A percentile compares a stretch with the other conserved stretches of the same genome.
Conservation (phyloP, 2,797 vertebrate genomes). For the Poeciliopsis turneri region DNA sequence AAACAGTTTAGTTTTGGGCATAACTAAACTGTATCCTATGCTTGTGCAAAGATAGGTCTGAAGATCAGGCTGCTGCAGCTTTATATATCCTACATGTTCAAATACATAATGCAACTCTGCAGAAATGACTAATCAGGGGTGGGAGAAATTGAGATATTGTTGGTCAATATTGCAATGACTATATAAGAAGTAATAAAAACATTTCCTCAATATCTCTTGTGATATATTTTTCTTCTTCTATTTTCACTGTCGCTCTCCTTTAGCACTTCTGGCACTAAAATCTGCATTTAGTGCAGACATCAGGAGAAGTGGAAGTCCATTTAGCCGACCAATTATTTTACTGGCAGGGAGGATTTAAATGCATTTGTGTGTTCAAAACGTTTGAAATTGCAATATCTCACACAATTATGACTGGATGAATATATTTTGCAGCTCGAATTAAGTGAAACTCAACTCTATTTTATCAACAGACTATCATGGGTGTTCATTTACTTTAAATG, state of each 20-base stretch:
- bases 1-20: not conserved
- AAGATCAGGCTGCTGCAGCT: not conserved
- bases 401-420: not conserved
- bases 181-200: not conserved
- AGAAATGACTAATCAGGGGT: not conserved
- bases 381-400: not conserved
- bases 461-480: not conserved
- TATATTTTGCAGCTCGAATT: not conserved
- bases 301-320: not conserved
- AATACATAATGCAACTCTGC: not conserved
- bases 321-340: not conserved
- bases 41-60: not conserved
- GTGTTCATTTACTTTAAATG: not conserved
- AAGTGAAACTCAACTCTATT: not conserved
- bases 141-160: not conserved
- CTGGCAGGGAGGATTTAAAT: not conserved
- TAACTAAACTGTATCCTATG: not conserved
- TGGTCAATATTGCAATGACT: not conserved
- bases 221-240: not conserved
- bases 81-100: not conserved
- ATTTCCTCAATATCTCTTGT: not conserved
- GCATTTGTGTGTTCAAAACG: not conserved
- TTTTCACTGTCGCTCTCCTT: not conserved
- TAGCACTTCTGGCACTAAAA: not conserved
- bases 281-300: not conserved